Evolutionary conservation across 2,113 vertebrate species (phyloP).

Genomic region (human (Homo sapiens)): DNA sequence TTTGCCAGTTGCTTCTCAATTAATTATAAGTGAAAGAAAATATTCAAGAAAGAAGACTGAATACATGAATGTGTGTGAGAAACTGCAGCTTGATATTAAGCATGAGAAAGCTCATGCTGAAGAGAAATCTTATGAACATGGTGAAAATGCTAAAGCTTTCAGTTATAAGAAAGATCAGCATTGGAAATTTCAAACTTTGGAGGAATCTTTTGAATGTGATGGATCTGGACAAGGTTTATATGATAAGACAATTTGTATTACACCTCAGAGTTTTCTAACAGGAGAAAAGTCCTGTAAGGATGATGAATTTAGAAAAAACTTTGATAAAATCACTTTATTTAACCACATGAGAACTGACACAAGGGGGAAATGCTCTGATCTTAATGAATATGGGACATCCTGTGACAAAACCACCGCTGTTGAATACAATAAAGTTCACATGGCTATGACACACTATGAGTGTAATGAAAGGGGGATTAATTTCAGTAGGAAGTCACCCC

Average conservation of each 20-base stretch:
- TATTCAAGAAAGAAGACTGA: slow-evolving; percentile 12
- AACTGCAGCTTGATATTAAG: background rate
- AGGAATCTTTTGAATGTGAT: slow-evolving; percentile 21
- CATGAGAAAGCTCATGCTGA: background rate
- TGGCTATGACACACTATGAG: slow-evolving; percentile 15
- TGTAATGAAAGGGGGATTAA: slow-evolving; percentile 17
- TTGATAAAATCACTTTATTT: background rate
- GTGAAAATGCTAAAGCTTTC: slow-evolving; percentile 67
- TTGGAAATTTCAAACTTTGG: slow-evolving; percentile 43
- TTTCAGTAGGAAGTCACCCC: background rate
- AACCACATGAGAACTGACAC: background rate
- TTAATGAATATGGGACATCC: slow-evolving; percentile 13
- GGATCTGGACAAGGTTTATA: background rate
- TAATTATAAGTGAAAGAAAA: background rate
- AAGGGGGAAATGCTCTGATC: background rate
- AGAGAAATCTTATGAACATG: slow-evolving; percentile 7
- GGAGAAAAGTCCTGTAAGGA: background rate
- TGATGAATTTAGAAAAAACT: background rate
- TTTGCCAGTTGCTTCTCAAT: background rate
- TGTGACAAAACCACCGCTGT: background rate
- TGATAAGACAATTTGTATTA: background rate
- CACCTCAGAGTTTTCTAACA: background rate
- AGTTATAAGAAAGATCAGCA: background rate
- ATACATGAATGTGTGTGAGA: background rate
- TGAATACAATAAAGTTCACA: background rate